A percentile compares a stretch with the other conserved stretches of the same genome.
These are phyloP conservation scores for Papilio helenus DNA, from an alignment of 1,140 invertebrate genomes.

Conservation along the genomic window DNA sequence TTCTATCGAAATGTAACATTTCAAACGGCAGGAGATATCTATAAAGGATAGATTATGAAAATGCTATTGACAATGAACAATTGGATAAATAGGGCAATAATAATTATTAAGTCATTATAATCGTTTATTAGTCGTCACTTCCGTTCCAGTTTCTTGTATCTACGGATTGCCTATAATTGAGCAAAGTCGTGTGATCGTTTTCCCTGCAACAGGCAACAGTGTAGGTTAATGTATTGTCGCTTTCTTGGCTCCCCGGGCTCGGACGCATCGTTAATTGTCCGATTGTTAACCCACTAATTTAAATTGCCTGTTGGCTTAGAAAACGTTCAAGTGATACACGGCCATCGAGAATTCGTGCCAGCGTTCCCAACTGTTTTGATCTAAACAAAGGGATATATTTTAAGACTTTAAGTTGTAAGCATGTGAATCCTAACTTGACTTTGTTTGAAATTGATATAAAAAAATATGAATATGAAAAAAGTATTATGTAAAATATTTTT, in stretches of 20 bases:
- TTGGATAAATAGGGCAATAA: too few relatives aligned
- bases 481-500: too few relatives aligned
- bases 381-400: slow-evolving; percentile 27
- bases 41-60: too few relatives aligned
- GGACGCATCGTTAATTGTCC: slow-evolving; percentile 76
- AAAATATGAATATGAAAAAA: too few relatives aligned
- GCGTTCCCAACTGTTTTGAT: slow-evolving; percentile 48
- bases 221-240: slow-evolving; percentile 80
- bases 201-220: slow-evolving; percentile 75
- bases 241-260: slow-evolving; percentile 67
- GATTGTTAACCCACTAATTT: slow-evolving; percentile 80
- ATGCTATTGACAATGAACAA: too few relatives aligned
- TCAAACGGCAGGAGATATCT: too few relatives aligned
- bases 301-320: slow-evolving; percentile 66
- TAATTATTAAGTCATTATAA: neutral
- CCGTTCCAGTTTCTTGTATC: slow-evolving; percentile 52
- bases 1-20: too few relatives aligned
- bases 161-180: slow-evolving; percentile 70
- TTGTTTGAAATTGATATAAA: neutral
- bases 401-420: neutral
- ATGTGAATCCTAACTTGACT: neutral
- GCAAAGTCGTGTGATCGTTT: slow-evolving; percentile 77
- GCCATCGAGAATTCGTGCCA: slow-evolving; percentile 46
- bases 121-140: slow-evolving; percentile 22
- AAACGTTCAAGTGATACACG: slow-evolving; percentile 55